phyloP scores from a whole-genome alignment of 1,140 invertebrate species.

The Mercenaria mercenaria region DNA sequence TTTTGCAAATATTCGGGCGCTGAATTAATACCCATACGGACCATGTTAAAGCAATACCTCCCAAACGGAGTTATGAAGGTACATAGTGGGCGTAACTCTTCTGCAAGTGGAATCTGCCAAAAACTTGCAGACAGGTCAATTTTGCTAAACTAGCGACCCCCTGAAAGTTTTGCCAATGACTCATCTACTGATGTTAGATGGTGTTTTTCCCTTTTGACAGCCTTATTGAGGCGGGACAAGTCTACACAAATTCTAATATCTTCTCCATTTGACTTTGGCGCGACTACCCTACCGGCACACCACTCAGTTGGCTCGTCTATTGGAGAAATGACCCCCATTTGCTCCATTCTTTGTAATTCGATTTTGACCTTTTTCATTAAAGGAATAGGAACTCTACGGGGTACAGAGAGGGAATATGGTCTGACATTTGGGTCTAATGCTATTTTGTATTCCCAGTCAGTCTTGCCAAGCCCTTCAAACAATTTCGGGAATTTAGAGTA shows the following conservation, averaged over 20 bases:
- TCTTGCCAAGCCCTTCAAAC: constrained; percentile 30
- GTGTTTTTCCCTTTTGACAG: constrained; percentile 59
- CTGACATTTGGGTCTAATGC: neutral
- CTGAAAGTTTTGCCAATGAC: constrained; percentile 7
- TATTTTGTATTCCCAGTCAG: constrained; percentile 27
- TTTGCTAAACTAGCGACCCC: too few relatives aligned
- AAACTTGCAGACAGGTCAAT: constrained; percentile 86
- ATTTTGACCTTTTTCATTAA: constrained; percentile 63
- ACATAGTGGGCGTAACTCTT: too few relatives aligned
- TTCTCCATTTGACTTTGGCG: constrained; percentile 61
- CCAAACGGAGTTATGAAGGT: too few relatives aligned
- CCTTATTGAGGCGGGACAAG: constrained; percentile 60
- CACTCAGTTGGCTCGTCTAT: constrained; percentile 64
- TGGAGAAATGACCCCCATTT: constrained; percentile 56
- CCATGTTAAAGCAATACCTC: constrained; percentile 64
- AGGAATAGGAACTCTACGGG: constrained; percentile 59
- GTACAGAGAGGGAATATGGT: constrained; percentile 47
- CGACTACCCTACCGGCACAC: constrained; percentile 65
- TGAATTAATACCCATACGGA: constrained; percentile 59
- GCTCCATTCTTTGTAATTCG: constrained; percentile 68
- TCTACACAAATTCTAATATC: constrained; percentile 64
- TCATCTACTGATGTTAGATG: constrained; percentile 57
- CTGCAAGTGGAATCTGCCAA: constrained; percentile 69
- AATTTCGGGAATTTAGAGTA: constrained; percentile 9
- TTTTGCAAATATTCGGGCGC: too few relatives aligned